Evolutionary conservation across 2,797 vertebrate genomes (phyloP).

Genomic region (Squalus acanthias): DNA sequence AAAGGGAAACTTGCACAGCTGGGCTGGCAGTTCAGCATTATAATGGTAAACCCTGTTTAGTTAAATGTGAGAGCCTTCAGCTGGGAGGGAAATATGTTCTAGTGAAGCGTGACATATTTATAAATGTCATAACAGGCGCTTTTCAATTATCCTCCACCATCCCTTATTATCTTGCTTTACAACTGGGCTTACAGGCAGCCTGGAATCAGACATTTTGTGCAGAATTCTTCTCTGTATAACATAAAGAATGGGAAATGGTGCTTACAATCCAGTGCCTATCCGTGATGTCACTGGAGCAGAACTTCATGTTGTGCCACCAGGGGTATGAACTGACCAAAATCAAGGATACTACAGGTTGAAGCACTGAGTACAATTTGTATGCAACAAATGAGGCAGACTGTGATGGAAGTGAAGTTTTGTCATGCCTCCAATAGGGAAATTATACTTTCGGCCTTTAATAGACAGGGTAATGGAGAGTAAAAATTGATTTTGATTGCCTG

Average conservation of each 20-base stretch:
- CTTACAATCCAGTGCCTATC: neutral
- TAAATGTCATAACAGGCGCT: too few species aligned
- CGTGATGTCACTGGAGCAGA: neutral
- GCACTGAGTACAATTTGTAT: neutral
- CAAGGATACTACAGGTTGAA: neutral
- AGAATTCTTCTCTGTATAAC: too few species aligned
- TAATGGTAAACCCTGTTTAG: neutral
- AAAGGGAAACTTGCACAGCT: neutral
- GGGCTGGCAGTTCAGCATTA: neutral
- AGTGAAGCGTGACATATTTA: too few species aligned
- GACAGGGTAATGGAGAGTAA: neutral
- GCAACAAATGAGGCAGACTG: neutral
- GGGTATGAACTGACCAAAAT: neutral
- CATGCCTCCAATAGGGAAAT: too few species aligned
- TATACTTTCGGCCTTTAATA: neutral
- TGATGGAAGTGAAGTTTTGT: neutral
- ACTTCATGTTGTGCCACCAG: neutral
- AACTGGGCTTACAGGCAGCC: neutral
- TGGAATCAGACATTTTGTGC: neutral
- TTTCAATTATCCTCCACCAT: too few species aligned
- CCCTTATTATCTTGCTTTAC: neutral
- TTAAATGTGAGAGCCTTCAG: too few species aligned
- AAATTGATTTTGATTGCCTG: neutral
- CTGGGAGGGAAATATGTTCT: too few species aligned
- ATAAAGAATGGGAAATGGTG: too few species aligned